These are phyloP conservation scores for Apodemia duryi DNA, from an alignment of 2,888 invertebrate species.

Conservation along the genomic window DNA sequence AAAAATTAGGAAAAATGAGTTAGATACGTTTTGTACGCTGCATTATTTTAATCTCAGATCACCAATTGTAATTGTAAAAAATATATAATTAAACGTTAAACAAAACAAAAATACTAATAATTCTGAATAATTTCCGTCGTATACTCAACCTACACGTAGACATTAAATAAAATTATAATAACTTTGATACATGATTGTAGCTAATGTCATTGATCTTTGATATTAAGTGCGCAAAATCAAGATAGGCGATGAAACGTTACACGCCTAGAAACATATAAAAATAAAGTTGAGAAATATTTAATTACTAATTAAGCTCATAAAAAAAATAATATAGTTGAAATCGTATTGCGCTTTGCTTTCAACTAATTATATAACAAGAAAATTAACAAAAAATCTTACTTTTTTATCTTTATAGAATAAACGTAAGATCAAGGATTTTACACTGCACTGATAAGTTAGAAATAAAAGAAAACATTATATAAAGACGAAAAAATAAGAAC, in stretches of 20 bases:
- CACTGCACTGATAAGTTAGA: neutral
- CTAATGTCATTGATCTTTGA: slow-evolving; percentile 9
- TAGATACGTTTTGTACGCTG: too few relatives aligned
- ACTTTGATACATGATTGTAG: neutral
- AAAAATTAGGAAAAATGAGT: too few relatives aligned
- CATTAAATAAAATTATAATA: neutral
- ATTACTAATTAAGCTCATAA: neutral
- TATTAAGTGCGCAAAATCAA: slow-evolving; percentile 6
- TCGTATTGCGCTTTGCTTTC: neutral
- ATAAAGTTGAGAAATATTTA: neutral
- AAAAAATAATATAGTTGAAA: neutral
- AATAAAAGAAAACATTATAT: neutral
- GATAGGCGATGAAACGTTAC: neutral
- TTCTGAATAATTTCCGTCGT: neutral
- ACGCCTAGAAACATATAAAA: neutral
- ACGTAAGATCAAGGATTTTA: too few relatives aligned
- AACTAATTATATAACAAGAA: too few relatives aligned
- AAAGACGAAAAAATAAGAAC: neutral
- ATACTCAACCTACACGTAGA: neutral
- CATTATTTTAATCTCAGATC: too few relatives aligned
- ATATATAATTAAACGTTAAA: too few relatives aligned
- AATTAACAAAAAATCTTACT: too few relatives aligned
- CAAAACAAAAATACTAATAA: neutral
- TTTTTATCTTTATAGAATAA: too few relatives aligned
- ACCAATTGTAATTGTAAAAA: too few relatives aligned